These are phyloP conservation scores for Nemopilema nomurai DNA, from an alignment of 30 jellyfish, hydroid and myxozoan species.

Conservation along the genomic window DNA sequence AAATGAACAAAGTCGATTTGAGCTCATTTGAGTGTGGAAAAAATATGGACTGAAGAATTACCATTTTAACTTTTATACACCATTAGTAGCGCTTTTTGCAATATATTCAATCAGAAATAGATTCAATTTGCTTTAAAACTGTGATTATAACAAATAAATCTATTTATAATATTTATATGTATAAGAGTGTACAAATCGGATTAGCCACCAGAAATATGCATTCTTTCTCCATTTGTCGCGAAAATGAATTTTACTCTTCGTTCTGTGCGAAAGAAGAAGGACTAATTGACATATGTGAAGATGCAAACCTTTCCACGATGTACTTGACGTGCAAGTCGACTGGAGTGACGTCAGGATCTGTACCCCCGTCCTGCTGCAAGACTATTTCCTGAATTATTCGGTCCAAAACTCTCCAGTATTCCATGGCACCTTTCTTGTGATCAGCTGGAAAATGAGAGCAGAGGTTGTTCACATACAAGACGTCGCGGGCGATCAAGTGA, in stretches of 20 bases:
- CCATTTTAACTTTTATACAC: background rate
- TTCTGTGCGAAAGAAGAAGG: too few species aligned
- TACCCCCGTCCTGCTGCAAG: conserved; percentile 94
- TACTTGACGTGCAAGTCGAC: conserved; percentile 89
- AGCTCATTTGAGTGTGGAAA: background rate
- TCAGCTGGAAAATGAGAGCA: conserved; percentile 66
- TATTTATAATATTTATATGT: too few species aligned
- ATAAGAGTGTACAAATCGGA: too few species aligned
- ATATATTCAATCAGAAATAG: too few species aligned
- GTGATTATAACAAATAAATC: too few species aligned
- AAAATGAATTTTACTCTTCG: too few species aligned
- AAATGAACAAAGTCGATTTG: background rate
- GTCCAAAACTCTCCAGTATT: conserved; percentile 92
- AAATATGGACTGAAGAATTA: background rate
- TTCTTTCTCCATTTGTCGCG: too few species aligned
- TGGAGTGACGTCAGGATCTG: conserved; percentile 94
- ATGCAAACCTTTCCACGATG: conserved; percentile 79
- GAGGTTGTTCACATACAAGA: background rate
- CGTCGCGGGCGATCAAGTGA: too few species aligned
- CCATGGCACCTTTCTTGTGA: conserved; percentile 81
- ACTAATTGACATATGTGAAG: background rate
- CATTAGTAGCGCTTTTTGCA: too few species aligned
- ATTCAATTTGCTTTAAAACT: too few species aligned
- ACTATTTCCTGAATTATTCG: conserved; percentile 95
- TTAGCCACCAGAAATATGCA: too few species aligned